phyloP scores from a whole-genome alignment of 2,888 invertebrate genomes.

The Allacma fusca region DNA sequence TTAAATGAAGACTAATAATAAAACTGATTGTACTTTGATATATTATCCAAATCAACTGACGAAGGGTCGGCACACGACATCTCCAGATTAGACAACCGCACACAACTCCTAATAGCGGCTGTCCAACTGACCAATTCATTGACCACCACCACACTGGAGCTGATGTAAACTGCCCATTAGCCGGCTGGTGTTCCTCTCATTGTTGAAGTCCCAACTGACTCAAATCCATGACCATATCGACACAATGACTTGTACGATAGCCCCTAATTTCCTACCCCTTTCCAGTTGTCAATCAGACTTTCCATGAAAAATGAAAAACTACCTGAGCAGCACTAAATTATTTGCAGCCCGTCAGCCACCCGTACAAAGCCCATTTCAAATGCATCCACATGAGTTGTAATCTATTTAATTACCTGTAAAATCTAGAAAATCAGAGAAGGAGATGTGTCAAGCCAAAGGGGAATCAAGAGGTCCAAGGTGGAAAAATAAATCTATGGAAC shows the following conservation, averaged over 20 bases:
- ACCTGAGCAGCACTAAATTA: neutral
- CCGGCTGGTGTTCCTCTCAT: conserved; percentile 32
- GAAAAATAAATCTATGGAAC: neutral
- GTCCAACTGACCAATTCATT: conserved; percentile 12
- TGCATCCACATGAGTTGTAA: neutral
- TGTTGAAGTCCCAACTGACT: neutral
- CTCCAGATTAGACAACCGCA: conserved; percentile 9
- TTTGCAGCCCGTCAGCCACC: neutral
- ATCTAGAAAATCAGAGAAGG: neutral
- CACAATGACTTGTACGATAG: neutral
- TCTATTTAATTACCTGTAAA: conserved; percentile 5
- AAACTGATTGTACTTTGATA: conserved; percentile 2
- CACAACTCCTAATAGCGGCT: neutral
- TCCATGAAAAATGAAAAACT: conserved; percentile 8
- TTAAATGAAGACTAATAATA: conserved; percentile 7
- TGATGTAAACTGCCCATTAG: neutral
- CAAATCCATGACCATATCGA: conserved; percentile 4
- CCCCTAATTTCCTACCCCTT: neutral
- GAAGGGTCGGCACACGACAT: conserved; percentile 34
- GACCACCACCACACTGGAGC: neutral
- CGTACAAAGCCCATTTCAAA: neutral
- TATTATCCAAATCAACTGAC: conserved; percentile 9
- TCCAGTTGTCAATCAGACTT: conserved; percentile 8
- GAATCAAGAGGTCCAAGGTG: neutral
- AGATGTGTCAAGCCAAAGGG: neutral